Conservation (phyloP, 2,797 vertebrate genomes). For the Acanthurus lineatus region DNA sequence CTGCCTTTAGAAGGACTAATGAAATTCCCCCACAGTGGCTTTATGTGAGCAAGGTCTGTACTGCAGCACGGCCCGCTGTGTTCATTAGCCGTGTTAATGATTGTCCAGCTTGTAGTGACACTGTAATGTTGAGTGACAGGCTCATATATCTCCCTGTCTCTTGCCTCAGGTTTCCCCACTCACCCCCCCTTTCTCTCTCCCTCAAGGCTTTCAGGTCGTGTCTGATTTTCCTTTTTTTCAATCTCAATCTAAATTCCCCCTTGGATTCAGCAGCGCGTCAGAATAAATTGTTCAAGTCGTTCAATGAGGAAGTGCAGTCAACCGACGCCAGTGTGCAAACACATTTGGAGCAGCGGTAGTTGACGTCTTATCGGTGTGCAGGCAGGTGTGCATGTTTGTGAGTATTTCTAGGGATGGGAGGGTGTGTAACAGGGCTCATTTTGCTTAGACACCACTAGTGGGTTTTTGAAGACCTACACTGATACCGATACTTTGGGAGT, state of each 20-base stretch:
- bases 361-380: conserved; percentile 75
- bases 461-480: conserved; percentile 47
- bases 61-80: conserved; percentile 49
- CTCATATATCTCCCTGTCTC: conserved; percentile 65
- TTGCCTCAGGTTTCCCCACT: conserved; percentile 34
- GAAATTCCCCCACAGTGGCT: conserved; percentile 42
- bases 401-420: conserved; percentile 44
- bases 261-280: conserved; percentile 70
- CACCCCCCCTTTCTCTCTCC: neutral
- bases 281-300: conserved; percentile 79
- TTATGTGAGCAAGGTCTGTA: conserved; percentile 2
- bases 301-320: conserved; percentile 81
- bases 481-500: conserved; percentile 42
- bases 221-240: conserved; percentile 61
- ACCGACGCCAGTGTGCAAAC: conserved; percentile 75
- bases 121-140: conserved; percentile 75
- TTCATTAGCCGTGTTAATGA: conserved; percentile 83
- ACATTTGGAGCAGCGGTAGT: conserved; percentile 64
- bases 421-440: conserved; percentile 36
- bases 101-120: conserved; percentile 76
- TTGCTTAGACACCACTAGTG: conserved; percentile 25
- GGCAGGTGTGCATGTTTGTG: conserved; percentile 73
- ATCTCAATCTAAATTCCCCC: conserved; percentile 77
- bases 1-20: conserved; percentile 39
- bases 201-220: conserved; percentile 62